Conservation (phyloP, 2,888 invertebrate species). For the Mesoligia furuncula region DNA sequence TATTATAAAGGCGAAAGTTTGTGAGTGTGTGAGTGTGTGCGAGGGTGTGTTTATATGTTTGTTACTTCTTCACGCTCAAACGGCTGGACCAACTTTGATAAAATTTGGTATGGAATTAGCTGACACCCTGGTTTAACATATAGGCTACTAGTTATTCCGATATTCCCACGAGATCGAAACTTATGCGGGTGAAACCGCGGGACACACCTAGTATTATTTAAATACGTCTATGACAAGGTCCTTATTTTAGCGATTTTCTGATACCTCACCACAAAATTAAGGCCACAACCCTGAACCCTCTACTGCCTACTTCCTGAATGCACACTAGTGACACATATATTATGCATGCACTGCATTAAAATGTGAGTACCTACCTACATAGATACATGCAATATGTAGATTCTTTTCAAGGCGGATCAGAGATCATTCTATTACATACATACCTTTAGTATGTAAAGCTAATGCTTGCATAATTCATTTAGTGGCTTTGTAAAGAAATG, state of each 20-base stretch:
- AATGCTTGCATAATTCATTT: conserved; percentile 55
- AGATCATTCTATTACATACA: conserved; percentile 52
- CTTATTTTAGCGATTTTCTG: neutral
- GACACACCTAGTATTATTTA: too few species aligned
- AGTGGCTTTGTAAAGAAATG: conserved; percentile 40
- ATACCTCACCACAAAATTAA: neutral
- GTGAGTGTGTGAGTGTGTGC: too few species aligned
- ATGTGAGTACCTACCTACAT: conserved; percentile 19
- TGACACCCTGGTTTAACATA: too few species aligned
- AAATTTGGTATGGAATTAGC: too few species aligned
- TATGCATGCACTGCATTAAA: conserved; percentile 46
- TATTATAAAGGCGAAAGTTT: too few species aligned
- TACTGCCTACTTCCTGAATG: conserved; percentile 23
- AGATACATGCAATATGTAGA: conserved; percentile 14
- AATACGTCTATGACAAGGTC: neutral
- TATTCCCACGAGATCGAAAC: too few species aligned
- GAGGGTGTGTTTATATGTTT: too few species aligned
- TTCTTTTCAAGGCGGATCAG: conserved; percentile 53
- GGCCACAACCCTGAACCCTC: conserved; percentile 12
- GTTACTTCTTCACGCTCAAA: too few species aligned
- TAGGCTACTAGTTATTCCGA: too few species aligned
- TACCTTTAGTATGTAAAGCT: neutral
- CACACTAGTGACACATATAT: conserved; percentile 33
- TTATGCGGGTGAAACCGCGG: too few species aligned
- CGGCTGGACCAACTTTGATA: too few species aligned